Evolutionary conservation across 1,140 invertebrate species (phyloP).

Genomic region (Achatina immaculata): DNA sequence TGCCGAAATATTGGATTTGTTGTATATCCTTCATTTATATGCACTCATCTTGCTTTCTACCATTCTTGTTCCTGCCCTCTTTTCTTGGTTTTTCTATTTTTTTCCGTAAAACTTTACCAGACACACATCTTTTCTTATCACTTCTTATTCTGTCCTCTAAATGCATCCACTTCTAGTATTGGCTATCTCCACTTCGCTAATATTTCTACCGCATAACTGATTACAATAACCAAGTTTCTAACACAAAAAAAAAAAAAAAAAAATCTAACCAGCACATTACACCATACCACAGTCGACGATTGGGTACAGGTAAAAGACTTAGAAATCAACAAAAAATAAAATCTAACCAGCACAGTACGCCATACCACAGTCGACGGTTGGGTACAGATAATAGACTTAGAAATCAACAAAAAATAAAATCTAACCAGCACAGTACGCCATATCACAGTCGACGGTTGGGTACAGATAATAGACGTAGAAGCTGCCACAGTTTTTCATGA

Average conservation of each 20-base stretch:
- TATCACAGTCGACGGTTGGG: slow-evolving; percentile 38
- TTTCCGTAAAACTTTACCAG: too few species aligned
- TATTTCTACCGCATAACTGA: too few species aligned
- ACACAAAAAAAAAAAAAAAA: not conserved
- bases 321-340: slow-evolving; percentile 3
- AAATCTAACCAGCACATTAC: slow-evolving; percentile 46
- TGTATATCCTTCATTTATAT: too few species aligned
- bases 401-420: slow-evolving; percentile 35
- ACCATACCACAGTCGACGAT: slow-evolving; percentile 40
- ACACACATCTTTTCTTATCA: too few species aligned
- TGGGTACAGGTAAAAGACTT: slow-evolving; percentile 42
- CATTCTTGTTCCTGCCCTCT: too few species aligned
- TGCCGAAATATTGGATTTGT: too few species aligned
- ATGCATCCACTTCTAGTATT: too few species aligned
- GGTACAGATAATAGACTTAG: slow-evolving; percentile 43
- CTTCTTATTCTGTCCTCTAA: too few species aligned
- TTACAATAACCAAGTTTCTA: too few species aligned
- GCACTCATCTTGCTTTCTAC: too few species aligned
- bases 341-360: slow-evolving; percentile 49
- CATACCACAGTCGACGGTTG: slow-evolving; percentile 37
- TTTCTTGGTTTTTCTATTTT: too few species aligned
- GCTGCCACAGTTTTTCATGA: slow-evolving; percentile 45
- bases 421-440: slow-evolving; percentile 51
- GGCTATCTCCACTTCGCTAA: too few species aligned
- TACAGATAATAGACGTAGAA: slow-evolving; percentile 47